Conservation (phyloP, 2,888 invertebrate genomes). For the Chalcis sispes region DNA sequence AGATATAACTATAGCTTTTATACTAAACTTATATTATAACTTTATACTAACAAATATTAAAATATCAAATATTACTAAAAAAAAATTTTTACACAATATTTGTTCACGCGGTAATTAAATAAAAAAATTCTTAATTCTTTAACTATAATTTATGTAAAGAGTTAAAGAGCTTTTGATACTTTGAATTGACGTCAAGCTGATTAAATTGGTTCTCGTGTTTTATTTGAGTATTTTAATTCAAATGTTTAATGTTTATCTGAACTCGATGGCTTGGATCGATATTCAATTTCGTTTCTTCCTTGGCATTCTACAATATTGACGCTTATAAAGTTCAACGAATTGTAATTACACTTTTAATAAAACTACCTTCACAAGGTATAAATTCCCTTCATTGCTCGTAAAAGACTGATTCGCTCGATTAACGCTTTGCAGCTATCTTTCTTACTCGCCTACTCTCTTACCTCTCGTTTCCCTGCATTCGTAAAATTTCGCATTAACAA, state of each 20-base stretch:
- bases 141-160: background rate
- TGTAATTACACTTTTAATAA: slow-evolving; percentile 39
- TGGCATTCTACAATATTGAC: slow-evolving; percentile 31
- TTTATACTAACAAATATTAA: too few species aligned
- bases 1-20: too few species aligned
- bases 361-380: slow-evolving; percentile 15
- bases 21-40: too few species aligned
- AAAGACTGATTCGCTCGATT: slow-evolving; percentile 43
- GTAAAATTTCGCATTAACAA: slow-evolving; percentile 27
- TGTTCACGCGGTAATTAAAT: too few species aligned
- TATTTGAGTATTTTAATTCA: slow-evolving; percentile 34
- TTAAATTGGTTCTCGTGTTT: slow-evolving; percentile 16
- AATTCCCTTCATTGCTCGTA: slow-evolving; percentile 30
- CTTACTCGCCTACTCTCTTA: too few species aligned
- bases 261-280: slow-evolving; percentile 7
- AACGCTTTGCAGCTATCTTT: too few species aligned
- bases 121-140: too few species aligned
- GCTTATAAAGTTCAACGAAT: slow-evolving; percentile 31
- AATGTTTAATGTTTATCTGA: slow-evolving; percentile 30
- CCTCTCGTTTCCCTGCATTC: background rate
- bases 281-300: slow-evolving; percentile 28
- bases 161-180: background rate
- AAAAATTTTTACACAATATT: too few species aligned
- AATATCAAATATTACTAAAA: too few species aligned
- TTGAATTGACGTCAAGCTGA: slow-evolving; percentile 24